phyloP scores from a whole-genome alignment of 2,113 vertebrate genomes.

The Psittacula cyanocephala region DNA sequence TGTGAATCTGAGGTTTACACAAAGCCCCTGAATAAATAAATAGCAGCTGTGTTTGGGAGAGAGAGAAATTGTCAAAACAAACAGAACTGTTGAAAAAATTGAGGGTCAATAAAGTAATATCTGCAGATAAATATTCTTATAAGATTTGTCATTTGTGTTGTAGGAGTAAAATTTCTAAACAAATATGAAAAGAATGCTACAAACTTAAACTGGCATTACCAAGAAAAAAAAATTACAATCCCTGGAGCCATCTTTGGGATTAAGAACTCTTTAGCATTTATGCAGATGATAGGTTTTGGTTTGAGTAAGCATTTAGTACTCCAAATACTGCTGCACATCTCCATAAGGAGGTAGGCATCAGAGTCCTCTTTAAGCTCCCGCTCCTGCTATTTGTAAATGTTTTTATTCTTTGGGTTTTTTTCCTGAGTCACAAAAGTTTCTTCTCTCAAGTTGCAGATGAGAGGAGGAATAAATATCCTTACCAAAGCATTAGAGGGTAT shows the following conservation, averaged over 20 bases:
- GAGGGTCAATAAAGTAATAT: neutral
- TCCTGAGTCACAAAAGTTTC: neutral
- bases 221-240: neutral
- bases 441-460: neutral
- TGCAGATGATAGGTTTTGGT: neutral
- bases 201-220: neutral
- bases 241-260: neutral
- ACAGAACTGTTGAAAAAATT: neutral
- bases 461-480: neutral
- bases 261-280: neutral
- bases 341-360: neutral
- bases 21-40: neutral
- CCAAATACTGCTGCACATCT: neutral
- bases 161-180: neutral
- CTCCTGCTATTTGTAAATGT: neutral
- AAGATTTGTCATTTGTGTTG: neutral
- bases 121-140: neutral
- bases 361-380: neutral
- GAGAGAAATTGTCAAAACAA: neutral
- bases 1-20: neutral
- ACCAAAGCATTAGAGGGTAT: neutral
- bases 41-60: neutral
- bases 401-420: neutral
- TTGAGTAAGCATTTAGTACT: neutral
- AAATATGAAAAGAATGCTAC: neutral